These are phyloP conservation scores for Thalassaphorura encarpata DNA, from an alignment of 1,140 invertebrate genomes.

Conservation along the genomic window DNA sequence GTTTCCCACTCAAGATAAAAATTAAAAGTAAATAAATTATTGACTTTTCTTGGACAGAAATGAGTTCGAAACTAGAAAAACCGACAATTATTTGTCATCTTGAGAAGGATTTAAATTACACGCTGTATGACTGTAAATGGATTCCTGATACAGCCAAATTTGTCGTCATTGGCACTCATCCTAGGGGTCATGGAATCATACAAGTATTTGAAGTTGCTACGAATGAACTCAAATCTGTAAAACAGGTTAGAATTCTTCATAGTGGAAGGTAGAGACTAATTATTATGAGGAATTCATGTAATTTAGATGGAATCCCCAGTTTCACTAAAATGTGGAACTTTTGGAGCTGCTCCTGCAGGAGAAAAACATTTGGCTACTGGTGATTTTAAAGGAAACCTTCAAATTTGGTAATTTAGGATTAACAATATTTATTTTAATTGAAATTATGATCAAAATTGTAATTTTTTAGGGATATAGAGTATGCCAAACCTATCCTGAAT, in stretches of 20 bases:
- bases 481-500: conserved; percentile 62
- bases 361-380: conserved; percentile 77
- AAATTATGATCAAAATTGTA: background rate
- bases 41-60: too few relatives aligned
- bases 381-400: conserved; percentile 76
- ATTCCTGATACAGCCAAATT: conserved; percentile 87
- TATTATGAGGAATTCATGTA: conserved; percentile 1
- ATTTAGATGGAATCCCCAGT: conserved; percentile 57
- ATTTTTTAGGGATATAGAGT: conserved; percentile 65
- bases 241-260: too few relatives aligned
- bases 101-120: conserved; percentile 72
- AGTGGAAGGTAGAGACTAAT: too few relatives aligned
- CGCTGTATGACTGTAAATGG: conserved; percentile 87
- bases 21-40: too few relatives aligned
- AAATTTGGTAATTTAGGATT: conserved; percentile 58
- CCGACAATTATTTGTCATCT: conserved; percentile 83
- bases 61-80: conserved; percentile 51
- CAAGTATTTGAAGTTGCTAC: conserved; percentile 75
- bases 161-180: conserved; percentile 71
- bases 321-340: conserved; percentile 86
- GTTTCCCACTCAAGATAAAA: too few relatives aligned
- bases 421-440: background rate
- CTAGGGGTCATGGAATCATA: conserved; percentile 70
- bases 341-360: conserved; percentile 70
- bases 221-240: conserved; percentile 58